Evolutionary conservation across 2,113 vertebrate species (phyloP).

Genomic region (Channa argus): DNA sequence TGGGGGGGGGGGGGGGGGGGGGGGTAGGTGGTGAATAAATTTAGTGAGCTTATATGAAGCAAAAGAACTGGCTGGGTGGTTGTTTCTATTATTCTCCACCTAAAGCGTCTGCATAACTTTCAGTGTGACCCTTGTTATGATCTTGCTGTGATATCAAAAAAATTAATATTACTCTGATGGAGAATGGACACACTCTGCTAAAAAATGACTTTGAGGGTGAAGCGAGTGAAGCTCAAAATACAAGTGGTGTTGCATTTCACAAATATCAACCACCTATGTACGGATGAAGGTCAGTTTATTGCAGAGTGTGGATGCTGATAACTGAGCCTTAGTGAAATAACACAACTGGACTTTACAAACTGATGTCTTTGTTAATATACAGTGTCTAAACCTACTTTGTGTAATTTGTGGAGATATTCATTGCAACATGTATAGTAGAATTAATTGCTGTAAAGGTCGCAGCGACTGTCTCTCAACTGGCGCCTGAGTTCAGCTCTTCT

Average conservation of each 20-base stretch:
- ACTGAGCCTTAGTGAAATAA: background rate
- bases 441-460: too few relatives aligned
- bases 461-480: too few relatives aligned
- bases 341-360: background rate
- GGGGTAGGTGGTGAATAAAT: too few relatives aligned
- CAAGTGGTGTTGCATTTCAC: slow-evolving; percentile 41
- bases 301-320: background rate
- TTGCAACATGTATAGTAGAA: too few relatives aligned
- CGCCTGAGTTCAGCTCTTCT: too few relatives aligned
- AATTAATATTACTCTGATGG: background rate
- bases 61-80: background rate
- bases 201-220: slow-evolving; percentile 1
- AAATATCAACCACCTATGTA: slow-evolving; percentile 44
- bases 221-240: background rate
- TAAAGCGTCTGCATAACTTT: too few relatives aligned
- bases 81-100: too few relatives aligned
- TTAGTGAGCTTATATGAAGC: background rate
- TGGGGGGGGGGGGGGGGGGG: too few relatives aligned
- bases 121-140: background rate
- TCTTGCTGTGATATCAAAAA: background rate
- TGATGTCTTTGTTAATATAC: background rate
- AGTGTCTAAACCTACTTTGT: background rate
- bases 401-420: background rate
- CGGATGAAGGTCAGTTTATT: slow-evolving; percentile 29
- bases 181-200: background rate